phyloP scores from a whole-genome alignment of 2,888 invertebrate genomes.

The Aplocera efformata region DNA sequence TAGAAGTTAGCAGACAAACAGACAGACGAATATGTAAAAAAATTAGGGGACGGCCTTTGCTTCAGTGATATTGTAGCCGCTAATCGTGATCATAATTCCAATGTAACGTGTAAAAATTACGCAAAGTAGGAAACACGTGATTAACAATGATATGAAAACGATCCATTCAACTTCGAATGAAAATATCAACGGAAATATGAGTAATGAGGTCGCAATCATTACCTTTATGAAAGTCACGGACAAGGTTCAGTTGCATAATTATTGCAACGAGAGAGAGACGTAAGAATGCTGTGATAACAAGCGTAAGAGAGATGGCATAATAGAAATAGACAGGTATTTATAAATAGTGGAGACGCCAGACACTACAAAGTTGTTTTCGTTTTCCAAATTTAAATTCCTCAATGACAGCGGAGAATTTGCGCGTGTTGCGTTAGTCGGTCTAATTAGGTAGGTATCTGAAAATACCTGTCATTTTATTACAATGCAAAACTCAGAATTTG shows the following conservation, averaged over 20 bases:
- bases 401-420: conserved; percentile 17
- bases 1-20: too few species aligned
- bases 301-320: conserved; percentile 9
- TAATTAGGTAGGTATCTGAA: conserved; percentile 8
- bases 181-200: conserved; percentile 12
- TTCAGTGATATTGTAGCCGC: too few species aligned
- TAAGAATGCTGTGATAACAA: not conserved
- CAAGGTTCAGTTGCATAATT: conserved; percentile 18
- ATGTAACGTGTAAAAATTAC: too few species aligned
- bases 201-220: conserved; percentile 2
- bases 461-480: too few species aligned
- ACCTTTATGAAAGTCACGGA: conserved; percentile 18
- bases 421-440: conserved; percentile 11
- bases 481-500: too few species aligned
- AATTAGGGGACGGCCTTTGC: too few species aligned
- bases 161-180: conserved; percentile 1
- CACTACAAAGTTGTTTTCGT: conserved; percentile 27
- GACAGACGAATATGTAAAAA: too few species aligned
- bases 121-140: too few species aligned
- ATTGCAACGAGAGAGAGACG: conserved; percentile 2
- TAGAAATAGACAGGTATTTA: conserved; percentile 17
- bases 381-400: conserved; percentile 30
- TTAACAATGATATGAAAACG: not conserved
- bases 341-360: conserved; percentile 20
- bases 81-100: too few species aligned